Base-by-base conservation (phyloP, 2,113 vertebrate species). In the Tor tambroides region DNA sequence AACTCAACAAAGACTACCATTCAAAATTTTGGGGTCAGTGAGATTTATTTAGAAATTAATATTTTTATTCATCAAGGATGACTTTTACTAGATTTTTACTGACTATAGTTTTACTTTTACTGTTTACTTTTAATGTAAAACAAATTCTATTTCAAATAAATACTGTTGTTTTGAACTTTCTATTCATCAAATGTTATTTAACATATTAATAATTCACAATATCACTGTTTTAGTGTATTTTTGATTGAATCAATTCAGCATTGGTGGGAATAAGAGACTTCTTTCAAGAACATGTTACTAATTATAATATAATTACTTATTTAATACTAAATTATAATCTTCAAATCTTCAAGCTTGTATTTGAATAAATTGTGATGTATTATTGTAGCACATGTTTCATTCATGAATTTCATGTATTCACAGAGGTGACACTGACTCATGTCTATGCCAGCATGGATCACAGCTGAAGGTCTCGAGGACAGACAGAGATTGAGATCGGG, bases 381-480 rank as follows among this genome's bases (percentile, higher is more conserved):
- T 38, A 72, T 41, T n/a, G 21, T 49, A 76, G 72, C 12, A 28
- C 41, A 23, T 59, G 17, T 35, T 19, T 28, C 9, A 59, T 46
- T 32, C 21, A 63, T 76, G 30, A 10, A 72, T 84, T 81, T 77
- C 88, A 86, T 88, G 88, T 89, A 88, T 87, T 89, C 59, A 65
- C 63, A 82, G 59, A 80, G 61, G 23, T 41, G 81, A 75, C 85
- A 49, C 49, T 83, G 85, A 81, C 59, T 85, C 78, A 82, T 88
- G 85, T 81, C 83, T 87, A 88, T 85, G 86, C 59, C 69, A 59
- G 49, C 21, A 10, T 74, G 49, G 69, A 26, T 56, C 32, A 28
- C 17, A 61, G 7, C 26, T 75, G 21, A 51, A 30, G 63, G 63
- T 87, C 69, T 75, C 10, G 15, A 56, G 56, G 32, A 59, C 35